Percentiles rank a stretch among this genome's conserved stretches.
Evolutionary conservation across 2,888 invertebrate genomes (phyloP).

Genomic region (Polia nebulosa): DNA sequence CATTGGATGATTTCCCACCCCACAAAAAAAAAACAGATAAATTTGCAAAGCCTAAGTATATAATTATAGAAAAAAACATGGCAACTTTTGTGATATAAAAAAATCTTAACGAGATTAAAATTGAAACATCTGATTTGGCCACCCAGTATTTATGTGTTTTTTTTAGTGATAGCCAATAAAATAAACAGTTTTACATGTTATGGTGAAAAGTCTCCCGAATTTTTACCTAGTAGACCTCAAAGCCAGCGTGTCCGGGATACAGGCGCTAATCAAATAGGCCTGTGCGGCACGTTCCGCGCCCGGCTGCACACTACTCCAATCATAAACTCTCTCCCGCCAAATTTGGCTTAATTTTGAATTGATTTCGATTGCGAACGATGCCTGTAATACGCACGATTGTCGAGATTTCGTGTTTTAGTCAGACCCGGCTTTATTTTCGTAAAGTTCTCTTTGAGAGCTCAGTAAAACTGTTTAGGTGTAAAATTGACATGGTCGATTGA

Average conservation of each 20-base stretch:
- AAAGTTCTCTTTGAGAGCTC: conserved; percentile 32
- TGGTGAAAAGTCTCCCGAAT: neutral
- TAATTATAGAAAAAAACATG: no score
- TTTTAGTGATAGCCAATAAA: no score
- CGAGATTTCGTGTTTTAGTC: conserved; percentile 26
- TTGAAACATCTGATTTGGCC: no score
- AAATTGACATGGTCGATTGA: conserved; percentile 42
- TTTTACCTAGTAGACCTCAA: conserved; percentile 44
- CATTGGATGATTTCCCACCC: no score
- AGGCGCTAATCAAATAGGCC: conserved; percentile 74
- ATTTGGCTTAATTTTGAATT: conserved; percentile 63
- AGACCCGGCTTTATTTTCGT: conserved; percentile 23
- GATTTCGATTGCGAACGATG: conserved; percentile 40
- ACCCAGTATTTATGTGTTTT: no score
- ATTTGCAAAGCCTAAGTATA: no score
- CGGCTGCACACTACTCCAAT: conserved; percentile 69
- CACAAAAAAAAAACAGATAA: no score
- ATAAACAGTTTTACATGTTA: neutral
- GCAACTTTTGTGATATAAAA: no score
- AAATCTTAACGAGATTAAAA: no score
- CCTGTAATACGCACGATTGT: conserved; percentile 40
- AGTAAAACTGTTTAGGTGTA: conserved; percentile 30
- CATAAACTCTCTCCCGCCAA: conserved; percentile 66
- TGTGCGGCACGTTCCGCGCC: conserved; percentile 63
- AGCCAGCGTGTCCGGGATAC: conserved; percentile 34